Percentiles rank a stretch among this genome's conserved stretches.
Conservation (phyloP, 1,140 invertebrate species). For the Cardiocondyla obscurior region DNA sequence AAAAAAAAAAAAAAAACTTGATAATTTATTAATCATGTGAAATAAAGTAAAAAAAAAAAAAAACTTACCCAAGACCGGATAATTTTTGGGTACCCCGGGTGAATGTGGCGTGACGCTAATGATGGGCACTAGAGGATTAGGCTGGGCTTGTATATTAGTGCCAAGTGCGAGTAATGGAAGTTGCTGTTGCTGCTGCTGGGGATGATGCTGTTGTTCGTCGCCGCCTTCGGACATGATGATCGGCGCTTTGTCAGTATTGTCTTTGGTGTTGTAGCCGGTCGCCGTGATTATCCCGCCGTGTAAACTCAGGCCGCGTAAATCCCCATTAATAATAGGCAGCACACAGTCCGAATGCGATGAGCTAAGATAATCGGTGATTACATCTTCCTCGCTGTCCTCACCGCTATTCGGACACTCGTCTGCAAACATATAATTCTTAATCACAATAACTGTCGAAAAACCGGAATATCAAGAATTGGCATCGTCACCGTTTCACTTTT, state of each 20-base stretch:
- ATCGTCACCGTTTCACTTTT: too few species aligned
- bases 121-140: slow-evolving; percentile 88
- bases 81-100: slow-evolving; percentile 86
- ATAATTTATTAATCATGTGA: not conserved
- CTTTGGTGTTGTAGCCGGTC: slow-evolving; percentile 81
- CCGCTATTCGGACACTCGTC: slow-evolving; percentile 86
- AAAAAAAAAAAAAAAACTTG: too few species aligned
- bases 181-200: slow-evolving; percentile 70
- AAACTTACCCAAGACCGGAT: slow-evolving; percentile 85
- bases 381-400: slow-evolving; percentile 88
- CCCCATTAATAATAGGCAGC: slow-evolving; percentile 74
- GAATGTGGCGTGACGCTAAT: slow-evolving; percentile 95
- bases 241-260: slow-evolving; percentile 72
- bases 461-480: not conserved
- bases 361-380: slow-evolving; percentile 87
- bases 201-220: slow-evolving; percentile 72
- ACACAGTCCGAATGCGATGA: slow-evolving; percentile 77
- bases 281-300: slow-evolving; percentile 73
- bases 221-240: slow-evolving; percentile 76
- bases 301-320: slow-evolving; percentile 75
- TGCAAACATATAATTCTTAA: slow-evolving; percentile 69
- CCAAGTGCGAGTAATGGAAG: slow-evolving; percentile 68
- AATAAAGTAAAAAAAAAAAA: too few species aligned
- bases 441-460: not conserved
- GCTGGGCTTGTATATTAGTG: slow-evolving; percentile 74